Evolutionary conservation across 2,113 vertebrate species (phyloP).

Genomic region (Rhombomys opimus): DNA sequence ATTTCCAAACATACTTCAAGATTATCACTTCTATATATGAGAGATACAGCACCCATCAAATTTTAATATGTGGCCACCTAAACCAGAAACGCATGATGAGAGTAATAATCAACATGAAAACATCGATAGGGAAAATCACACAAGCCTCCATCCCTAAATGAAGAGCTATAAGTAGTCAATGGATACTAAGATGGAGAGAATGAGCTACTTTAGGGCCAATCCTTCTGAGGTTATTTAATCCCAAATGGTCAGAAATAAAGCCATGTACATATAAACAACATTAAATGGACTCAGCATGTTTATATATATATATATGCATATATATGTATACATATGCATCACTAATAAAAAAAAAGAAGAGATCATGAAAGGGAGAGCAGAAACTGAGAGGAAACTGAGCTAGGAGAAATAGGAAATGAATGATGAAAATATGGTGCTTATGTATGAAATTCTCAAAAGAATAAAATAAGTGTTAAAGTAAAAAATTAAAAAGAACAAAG

Average conservation of each 20-base stretch:
- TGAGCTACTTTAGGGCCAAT: background rate
- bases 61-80: background rate
- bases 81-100: background rate
- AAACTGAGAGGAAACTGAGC: no score
- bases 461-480: no score
- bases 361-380: no score
- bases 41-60: background rate
- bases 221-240: background rate
- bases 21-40: background rate
- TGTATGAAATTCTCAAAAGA: no score
- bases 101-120: background rate
- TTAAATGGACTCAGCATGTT: background rate
- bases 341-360: no score
- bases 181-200: background rate
- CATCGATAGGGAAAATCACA: background rate
- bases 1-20: background rate
- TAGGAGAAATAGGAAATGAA: no score
- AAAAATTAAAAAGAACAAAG: no score
- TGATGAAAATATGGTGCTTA: no score
- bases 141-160: background rate
- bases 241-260: background rate
- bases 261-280: background rate
- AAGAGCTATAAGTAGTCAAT: background rate
- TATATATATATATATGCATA: no score
- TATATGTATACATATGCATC: no score